These are phyloP conservation scores for Stegodyphus mimosarum DNA, from an alignment of 1,140 invertebrate species.

Conservation along the genomic window DNA sequence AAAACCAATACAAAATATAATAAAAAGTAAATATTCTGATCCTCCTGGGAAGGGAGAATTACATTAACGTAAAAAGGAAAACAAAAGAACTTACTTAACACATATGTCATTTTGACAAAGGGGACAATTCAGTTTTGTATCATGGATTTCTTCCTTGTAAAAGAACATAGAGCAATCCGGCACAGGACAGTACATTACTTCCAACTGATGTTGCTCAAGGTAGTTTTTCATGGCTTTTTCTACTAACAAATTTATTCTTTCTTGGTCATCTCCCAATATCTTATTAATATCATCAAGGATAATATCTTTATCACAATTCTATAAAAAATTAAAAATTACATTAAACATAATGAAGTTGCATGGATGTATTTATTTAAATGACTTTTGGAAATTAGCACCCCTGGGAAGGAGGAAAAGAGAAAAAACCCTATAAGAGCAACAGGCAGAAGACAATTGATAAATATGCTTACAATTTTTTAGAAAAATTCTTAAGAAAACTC, in stretches of 20 bases:
- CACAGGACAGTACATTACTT: slow-evolving; percentile 24
- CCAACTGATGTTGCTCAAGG: not conserved
- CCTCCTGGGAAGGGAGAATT: too few species aligned
- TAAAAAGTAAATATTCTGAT: too few species aligned
- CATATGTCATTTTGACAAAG: slow-evolving; percentile 50
- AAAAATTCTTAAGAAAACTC: too few species aligned
- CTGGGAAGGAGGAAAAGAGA: too few species aligned
- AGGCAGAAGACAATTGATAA: too few species aligned
- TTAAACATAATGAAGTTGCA: not conserved
- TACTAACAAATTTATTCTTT: slow-evolving; percentile 9
- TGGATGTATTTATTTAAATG: too few species aligned
- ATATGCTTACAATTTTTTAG: too few species aligned
- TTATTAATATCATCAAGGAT: slow-evolving; percentile 27
- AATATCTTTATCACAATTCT: slow-evolving; percentile 39
- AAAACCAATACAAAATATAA: too few species aligned
- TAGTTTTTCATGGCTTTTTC: slow-evolving; percentile 32
- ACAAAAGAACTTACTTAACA: slow-evolving; percentile 20
- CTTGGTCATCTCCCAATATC: slow-evolving; percentile 13
- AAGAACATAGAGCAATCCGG: slow-evolving; percentile 54
- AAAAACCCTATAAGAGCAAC: too few species aligned
- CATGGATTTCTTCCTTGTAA: slow-evolving; percentile 30
- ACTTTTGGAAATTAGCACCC: too few species aligned
- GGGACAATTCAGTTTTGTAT: slow-evolving; percentile 16
- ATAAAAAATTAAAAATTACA: slow-evolving; percentile 2
- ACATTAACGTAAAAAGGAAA: too few species aligned